Evolutionary conservation across 2,888 invertebrate genomes (phyloP), one percentile per base, ranked within the genome.

Genomic region (Lepas anatifera): DNA sequence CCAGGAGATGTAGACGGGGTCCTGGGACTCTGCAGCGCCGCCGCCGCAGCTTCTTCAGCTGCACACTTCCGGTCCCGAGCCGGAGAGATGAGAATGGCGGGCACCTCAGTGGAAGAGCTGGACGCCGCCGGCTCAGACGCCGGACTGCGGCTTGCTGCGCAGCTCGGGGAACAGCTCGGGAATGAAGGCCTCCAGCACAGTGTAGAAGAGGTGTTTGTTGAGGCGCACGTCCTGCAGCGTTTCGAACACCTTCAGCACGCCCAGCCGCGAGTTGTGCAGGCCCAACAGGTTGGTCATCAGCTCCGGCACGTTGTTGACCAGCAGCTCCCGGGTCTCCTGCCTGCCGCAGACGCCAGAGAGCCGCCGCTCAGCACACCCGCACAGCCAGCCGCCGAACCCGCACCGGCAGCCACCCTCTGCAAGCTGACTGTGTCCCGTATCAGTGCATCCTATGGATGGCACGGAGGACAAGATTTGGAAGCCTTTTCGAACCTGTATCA

Each of bases 181-280:
- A 18, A 77, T 70, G 68, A 77, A 74, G 25, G 74, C 72, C 72
- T 77, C 77, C 52, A 77, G 43, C 18, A 76, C 22, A 25, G 71
- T 94, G 82, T 94, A 94, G 82, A 93, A 89, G 63, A 95, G 82
- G 77, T 94, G 93, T 78, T 94, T 94, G 80, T 95, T 95, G 77
- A 92, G 87, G 77, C 86, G 86, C 73, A 87, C 86, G 80, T 92
- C 87, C 80, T 95, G 95, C 74, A 94, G 81, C 68, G 90, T 88
- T 78, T 90, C 88, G 80, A 94, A 94, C 71, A 94, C 87, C 80
- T 93, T 93, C 74, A 87, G 86, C 0, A 91, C 88, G 66, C 95
- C 95, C 74, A 88, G 85, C 74, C 88, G 87, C 39, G 92, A 90
- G 69, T 91, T 90, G 78, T 89, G 89, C 70, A 89, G 88, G 32